Base-by-base conservation (phyloP, 1,140 invertebrate species). In the Elysia chlorotica region DNA sequence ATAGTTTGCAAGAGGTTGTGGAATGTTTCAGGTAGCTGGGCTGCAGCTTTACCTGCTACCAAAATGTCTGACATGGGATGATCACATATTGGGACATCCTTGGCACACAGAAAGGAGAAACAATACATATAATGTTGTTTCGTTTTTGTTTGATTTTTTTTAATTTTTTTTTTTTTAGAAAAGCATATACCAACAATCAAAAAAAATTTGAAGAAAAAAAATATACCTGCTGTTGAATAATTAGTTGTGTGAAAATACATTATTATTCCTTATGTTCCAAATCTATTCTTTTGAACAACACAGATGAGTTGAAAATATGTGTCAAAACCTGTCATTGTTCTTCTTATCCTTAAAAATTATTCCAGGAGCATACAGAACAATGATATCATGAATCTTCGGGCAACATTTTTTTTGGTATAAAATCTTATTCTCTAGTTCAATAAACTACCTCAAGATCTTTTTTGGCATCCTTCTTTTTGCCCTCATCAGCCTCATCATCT, bases 1-100 rank as follows among this genome's bases (percentile, higher is more conserved):
- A 98, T 93, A 0, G 95, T 96, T 86, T 97, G 95, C 31, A 99
- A 88, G 48, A 98, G 90, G 1, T 91, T 90, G 83, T 99, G 96
- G 85, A 99, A 95, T 0, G 94, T 92, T 0, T 92, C 90, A 0
- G 94, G 93, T 2, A 97, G 88, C 2, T 93, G 92, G 82, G 93
- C 91, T 1, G 92, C 91, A 23, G 83, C 83, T 65, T 81, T 92
- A 0, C 94, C 94, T 25, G 93, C 94, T 69, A 95, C 91, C 14
- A 91, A 90, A 21, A 95, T 91, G 81, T 95, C 94, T 59, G 92
- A 92, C 48, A 95, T 86, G 0, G 94, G 94, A 88, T 96, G 94
- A 70, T 95, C 93, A 83, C 91, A 94, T 31, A 91, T 37, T 54
- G 82, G 82, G 5, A 79, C 73, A 59, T 85, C 83, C 83, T 85